Evolutionary conservation across 1,140 invertebrate species (phyloP).

Genomic region (Drosophila nasuta): DNA sequence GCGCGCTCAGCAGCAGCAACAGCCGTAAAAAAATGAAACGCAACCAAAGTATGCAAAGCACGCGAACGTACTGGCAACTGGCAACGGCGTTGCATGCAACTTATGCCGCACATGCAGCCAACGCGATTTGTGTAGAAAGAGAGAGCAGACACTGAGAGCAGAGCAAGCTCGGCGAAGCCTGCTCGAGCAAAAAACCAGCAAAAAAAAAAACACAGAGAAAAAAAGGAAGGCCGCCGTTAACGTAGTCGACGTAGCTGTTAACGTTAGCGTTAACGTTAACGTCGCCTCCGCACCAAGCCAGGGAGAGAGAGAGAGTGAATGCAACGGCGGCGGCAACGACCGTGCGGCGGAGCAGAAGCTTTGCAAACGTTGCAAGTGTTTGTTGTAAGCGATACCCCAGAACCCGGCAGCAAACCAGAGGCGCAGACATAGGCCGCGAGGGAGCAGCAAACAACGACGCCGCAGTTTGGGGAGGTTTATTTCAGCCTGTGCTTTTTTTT

Average conservation of each 20-base stretch:
- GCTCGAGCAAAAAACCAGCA: slow-evolving; percentile 52
- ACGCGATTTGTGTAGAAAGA: slow-evolving; percentile 43
- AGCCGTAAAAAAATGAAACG: slow-evolving; percentile 60
- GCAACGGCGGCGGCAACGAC: slow-evolving; percentile 36
- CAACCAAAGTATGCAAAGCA: slow-evolving; percentile 85
- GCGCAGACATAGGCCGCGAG: slow-evolving; percentile 52
- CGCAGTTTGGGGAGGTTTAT: slow-evolving; percentile 63
- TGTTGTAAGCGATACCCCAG: slow-evolving; percentile 74
- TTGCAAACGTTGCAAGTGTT: slow-evolving; percentile 73
- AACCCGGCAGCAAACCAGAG: slow-evolving; percentile 17
- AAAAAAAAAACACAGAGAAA: too few relatives aligned
- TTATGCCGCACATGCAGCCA: slow-evolving; percentile 45
- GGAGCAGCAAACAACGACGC: slow-evolving; percentile 35
- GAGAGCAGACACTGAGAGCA: slow-evolving; percentile 46
- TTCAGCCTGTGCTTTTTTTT: slow-evolving; percentile 24
- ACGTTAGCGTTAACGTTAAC: slow-evolving; percentile 57
- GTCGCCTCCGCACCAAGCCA: slow-evolving; percentile 4
- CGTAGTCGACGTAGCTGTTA: slow-evolving; percentile 41
- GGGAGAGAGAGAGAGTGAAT: too few relatives aligned
- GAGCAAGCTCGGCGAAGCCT: slow-evolving; percentile 58
- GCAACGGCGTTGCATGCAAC: slow-evolving; percentile 50
- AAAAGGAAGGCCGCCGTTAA: slow-evolving; percentile 53
- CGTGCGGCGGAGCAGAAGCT: slow-evolving; percentile 62
- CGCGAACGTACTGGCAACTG: slow-evolving; percentile 80
- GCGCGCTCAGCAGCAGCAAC: slow-evolving; percentile 58